These are phyloP conservation scores for Myotis pilosus DNA, from an alignment of 2,797 vertebrate species.

Conservation along the genomic window DNA sequence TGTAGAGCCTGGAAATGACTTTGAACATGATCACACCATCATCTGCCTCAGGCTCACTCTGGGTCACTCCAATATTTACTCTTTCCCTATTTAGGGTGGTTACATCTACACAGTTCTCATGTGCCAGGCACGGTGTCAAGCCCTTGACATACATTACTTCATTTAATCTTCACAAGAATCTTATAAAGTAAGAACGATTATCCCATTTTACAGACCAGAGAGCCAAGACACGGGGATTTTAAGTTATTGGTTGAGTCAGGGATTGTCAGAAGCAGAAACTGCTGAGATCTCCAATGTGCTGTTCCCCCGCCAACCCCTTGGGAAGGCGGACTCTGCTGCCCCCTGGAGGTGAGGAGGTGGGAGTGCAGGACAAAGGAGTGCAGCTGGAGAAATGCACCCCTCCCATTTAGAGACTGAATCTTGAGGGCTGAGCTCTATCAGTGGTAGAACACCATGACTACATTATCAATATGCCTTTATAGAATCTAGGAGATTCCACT, in stretches of 20 bases:
- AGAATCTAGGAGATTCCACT: not conserved
- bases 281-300: not conserved
- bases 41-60: not conserved
- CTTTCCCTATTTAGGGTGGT: not conserved
- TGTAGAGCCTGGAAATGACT: not conserved
- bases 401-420: not conserved
- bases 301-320: not conserved
- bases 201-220: not conserved
- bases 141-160: not conserved
- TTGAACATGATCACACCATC: rapidly evolving
- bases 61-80: not conserved
- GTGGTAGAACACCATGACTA: too few relatives aligned
- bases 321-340: not conserved
- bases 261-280: not conserved
- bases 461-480: not conserved
- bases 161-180: not conserved
- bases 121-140: not conserved
- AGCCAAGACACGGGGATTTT: not conserved
- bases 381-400: not conserved
- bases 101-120: too few relatives aligned
- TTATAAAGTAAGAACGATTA: not conserved
- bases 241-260: not conserved
- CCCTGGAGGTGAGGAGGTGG: not conserved
- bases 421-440: not conserved
- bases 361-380: too few relatives aligned